Conservation (phyloP, 2,113 vertebrate species). For the Ifrita kowaldi region DNA sequence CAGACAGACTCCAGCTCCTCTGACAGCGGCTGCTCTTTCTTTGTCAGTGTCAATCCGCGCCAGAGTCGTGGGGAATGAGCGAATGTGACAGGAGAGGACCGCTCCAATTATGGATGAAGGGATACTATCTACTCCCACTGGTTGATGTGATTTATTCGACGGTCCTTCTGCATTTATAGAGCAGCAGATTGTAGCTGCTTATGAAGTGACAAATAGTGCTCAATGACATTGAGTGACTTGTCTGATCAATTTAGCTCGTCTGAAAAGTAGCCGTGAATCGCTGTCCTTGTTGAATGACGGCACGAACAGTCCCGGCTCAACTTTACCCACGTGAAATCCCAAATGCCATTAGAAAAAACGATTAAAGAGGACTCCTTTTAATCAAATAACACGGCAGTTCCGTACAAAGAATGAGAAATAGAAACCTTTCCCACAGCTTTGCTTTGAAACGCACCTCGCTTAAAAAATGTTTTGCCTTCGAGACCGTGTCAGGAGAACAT, state of each 20-base stretch:
- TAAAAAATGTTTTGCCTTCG: not conserved
- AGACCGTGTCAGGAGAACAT: not conserved
- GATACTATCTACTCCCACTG: slow-evolving; percentile 79
- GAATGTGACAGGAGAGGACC: slow-evolving; percentile 80
- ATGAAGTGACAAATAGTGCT: slow-evolving; percentile 81
- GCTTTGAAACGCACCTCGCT: not conserved
- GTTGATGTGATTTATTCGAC: slow-evolving; percentile 90
- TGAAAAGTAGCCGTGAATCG: slow-evolving; percentile 74
- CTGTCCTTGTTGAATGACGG: slow-evolving; percentile 70
- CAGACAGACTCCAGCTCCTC: slow-evolving; percentile 70
- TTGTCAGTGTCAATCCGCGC: slow-evolving; percentile 80
- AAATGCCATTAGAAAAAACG: not conserved
- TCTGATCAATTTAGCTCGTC: slow-evolving; percentile 88
- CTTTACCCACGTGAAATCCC: not conserved
- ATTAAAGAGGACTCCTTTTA: not conserved
- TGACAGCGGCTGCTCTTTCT: slow-evolving; percentile 78
- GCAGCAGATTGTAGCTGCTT: slow-evolving; percentile 77
- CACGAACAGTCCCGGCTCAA: slow-evolving; percentile 54
- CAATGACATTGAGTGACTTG: slow-evolving; percentile 88
- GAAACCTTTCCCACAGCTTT: not conserved
- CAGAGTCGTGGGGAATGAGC: slow-evolving; percentile 74
- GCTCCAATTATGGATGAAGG: slow-evolving; percentile 89
- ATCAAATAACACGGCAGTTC: not conserved
- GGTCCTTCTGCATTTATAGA: slow-evolving; percentile 79
- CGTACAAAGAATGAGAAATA: not conserved